Base-by-base conservation (phyloP, 2,888 invertebrate genomes). In the Choreutis nemorana region DNA sequence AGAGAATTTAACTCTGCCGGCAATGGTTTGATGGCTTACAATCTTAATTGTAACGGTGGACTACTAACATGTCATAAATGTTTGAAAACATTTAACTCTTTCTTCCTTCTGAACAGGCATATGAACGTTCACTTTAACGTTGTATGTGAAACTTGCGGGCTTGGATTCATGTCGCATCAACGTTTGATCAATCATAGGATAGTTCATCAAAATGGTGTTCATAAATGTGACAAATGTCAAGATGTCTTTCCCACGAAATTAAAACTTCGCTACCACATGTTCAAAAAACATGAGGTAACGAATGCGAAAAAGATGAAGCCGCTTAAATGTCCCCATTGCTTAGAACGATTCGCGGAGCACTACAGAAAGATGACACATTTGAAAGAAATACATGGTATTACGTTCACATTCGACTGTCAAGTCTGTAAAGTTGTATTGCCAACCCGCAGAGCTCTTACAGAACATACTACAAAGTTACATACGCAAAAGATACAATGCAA, bases 101-200 rank as follows among this genome's bases (percentile, higher is more conserved):
- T 77, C 39, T 75, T 73, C 29, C 46, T 72, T 8, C 38, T 78
- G 2, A 77, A 75, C 21, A 47, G 67, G 12, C 78, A 78, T 36
- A 78, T 78, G 77, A 78, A 78, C 24, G 75, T 48, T 0, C 78
- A 78, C 42, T 77, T 61, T 23, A 77, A 50, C 30, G 75, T 77
- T 0, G 75, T 75, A 1, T 78, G 78, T 33, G 78, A 78, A 37
- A 73, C 65, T 0, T 78, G 78, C 32, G 78, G 78, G 0, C 39
- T 72, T 4, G 72, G 78, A 0, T 78, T 78, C 36, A 70, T 73
- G 59, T 73, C 78, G 0, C 62, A 73, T 21, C 72, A 72, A 13
- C 53, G 78, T 0, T 38, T 78, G 1, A 60, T 65, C 4, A 72
- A 71, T 34, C 78, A 78, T 24, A 59, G 55, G 25, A 61, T 68